Base-by-base conservation (phyloP, 2,113 vertebrate species). In the Synchiropus splendidus region DNA sequence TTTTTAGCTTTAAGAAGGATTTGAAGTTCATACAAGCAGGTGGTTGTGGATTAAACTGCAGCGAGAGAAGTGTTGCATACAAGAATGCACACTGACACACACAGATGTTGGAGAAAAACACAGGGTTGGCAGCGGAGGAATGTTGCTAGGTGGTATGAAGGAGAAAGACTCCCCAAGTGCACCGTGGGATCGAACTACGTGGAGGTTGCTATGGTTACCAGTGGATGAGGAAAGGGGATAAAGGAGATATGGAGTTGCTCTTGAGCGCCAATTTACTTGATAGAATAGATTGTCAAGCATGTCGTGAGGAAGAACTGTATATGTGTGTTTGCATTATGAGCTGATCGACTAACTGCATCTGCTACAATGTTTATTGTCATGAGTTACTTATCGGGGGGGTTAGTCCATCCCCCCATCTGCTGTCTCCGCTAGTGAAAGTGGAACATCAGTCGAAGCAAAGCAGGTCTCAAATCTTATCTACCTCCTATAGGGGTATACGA, bases 181-280 rank as follows among this genome's bases (percentile, higher is more conserved):
- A 67, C 74, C 75, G 75, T 77, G 61, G 64, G 71, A 72, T 77
- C 47, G 61, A 75, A 75, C 52, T 48, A 74, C 10, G 16, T 48
- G 53, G 58, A 54, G 15, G 75, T 80, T 80, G 57, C 77, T 51
- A 79, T 80, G 75, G 77, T 77, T 60, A 82, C 75, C 37, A 6
- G 32, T 21, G 51, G 42, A 61, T 64, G 50, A 65, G 31, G 55
- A 56, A 39, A 47, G 54, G 51, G 36, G 51, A 43, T 33, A 32
- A 51, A 68, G 51, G 45, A 48, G 45, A 57, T 51, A 74, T 55
- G 36, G 50, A 61, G 50, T 56, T 55, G 48, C 61, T 54, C 39
- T 62, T 58, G 57, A 56, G 43, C 16, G 39, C 34, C 41, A 51
- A 52, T 47, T 46, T 53, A 39, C 50, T 18, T 18, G 17, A 41